phyloP scores from a whole-genome alignment of 2,888 invertebrate species.

The Agrochola macilenta region DNA sequence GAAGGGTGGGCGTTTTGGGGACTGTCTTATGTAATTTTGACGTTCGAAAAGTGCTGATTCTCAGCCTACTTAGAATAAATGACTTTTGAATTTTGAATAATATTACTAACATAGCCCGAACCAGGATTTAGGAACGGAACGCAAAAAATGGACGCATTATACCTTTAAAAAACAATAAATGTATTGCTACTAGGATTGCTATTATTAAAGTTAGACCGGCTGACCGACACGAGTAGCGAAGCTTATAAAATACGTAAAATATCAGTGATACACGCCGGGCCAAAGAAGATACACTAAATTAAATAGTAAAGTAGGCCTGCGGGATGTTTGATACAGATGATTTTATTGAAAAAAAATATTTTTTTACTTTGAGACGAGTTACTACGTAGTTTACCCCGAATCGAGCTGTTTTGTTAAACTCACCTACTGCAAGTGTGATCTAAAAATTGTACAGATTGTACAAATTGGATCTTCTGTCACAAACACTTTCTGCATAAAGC shows the following conservation, averaged over 20 bases:
- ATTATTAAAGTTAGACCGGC: conserved; percentile 23
- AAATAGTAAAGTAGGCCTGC: conserved; percentile 4
- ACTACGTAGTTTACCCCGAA: neutral
- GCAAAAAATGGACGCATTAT: neutral
- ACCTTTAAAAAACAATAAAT: conserved; percentile 5
- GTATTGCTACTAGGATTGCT: neutral
- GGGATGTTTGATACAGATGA: neutral
- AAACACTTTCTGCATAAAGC: neutral
- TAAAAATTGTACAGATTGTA: neutral
- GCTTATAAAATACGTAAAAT: conserved; percentile 51
- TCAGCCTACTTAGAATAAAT: too few relatives aligned
- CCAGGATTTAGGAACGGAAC: neutral
- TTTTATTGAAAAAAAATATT: too few relatives aligned
- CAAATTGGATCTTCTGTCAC: conserved; percentile 11
- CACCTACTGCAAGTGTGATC: neutral
- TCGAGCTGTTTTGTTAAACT: neutral
- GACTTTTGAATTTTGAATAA: too few relatives aligned
- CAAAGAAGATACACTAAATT: neutral
- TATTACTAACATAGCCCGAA: too few relatives aligned
- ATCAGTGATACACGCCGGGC: conserved; percentile 14
- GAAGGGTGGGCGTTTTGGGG: too few relatives aligned
- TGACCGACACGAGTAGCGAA: conserved; percentile 18
- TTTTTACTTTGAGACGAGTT: too few relatives aligned
- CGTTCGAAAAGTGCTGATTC: too few relatives aligned
- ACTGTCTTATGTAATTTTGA: too few relatives aligned